These are phyloP conservation scores for Apocheima hispidaria DNA, from an alignment of 2,888 invertebrate species.

Conservation along the genomic window DNA sequence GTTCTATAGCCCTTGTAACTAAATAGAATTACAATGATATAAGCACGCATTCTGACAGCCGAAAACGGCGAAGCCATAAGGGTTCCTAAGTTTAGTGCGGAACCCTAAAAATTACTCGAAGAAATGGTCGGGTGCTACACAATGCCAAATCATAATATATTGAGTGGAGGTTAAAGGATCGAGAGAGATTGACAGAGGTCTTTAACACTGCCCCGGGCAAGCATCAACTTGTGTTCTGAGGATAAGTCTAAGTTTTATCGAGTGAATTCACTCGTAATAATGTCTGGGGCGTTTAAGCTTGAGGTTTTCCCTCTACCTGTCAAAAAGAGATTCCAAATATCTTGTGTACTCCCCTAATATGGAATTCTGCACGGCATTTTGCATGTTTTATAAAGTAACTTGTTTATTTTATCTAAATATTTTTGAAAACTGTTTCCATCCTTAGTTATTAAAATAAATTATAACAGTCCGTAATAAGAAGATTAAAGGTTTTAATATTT, in stretches of 20 bases:
- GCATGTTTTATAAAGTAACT: background rate
- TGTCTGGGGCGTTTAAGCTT: slow-evolving; percentile 61
- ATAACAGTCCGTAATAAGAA: too few species aligned
- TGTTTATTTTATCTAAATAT: background rate
- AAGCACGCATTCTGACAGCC: too few species aligned
- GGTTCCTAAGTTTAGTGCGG: too few species aligned
- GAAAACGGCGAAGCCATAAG: too few species aligned
- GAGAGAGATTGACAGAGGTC: slow-evolving; percentile 74
- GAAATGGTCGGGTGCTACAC: slow-evolving; percentile 41
- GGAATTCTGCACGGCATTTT: background rate
- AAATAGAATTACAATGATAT: too few species aligned
- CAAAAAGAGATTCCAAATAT: slow-evolving; percentile 42
- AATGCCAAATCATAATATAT: slow-evolving; percentile 71
- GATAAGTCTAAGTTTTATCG: slow-evolving; percentile 68
- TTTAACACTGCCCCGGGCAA: slow-evolving; percentile 66
- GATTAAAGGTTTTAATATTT: too few species aligned
- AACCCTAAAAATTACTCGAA: slow-evolving; percentile 54
- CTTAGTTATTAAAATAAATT: too few species aligned
- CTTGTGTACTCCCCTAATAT: background rate
- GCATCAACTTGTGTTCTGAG: slow-evolving; percentile 67
- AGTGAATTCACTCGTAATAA: slow-evolving; percentile 61
- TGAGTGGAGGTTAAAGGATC: slow-evolving; percentile 72
- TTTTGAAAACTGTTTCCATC: too few species aligned
- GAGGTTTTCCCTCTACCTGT: slow-evolving; percentile 54
- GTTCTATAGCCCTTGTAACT: too few species aligned